phyloP scores from a whole-genome alignment of 2,888 invertebrate genomes.

The Sussaba pulchella region DNA sequence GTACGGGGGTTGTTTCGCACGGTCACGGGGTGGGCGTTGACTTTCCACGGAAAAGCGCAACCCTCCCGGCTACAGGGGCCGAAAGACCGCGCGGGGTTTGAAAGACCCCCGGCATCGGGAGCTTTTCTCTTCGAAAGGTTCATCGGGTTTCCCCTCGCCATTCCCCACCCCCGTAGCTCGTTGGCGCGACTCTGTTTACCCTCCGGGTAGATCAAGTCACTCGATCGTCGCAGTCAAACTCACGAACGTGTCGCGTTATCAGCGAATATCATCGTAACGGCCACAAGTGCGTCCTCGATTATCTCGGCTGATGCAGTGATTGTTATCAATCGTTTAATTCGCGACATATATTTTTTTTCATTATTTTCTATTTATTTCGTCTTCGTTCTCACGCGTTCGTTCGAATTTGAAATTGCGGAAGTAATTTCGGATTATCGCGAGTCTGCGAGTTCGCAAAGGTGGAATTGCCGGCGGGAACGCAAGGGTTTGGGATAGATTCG shows the following conservation, averaged over 20 bases:
- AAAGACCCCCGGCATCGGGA: conserved; percentile 14
- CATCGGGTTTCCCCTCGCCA: too few species aligned
- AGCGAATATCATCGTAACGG: conserved; percentile 8
- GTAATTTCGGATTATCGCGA: conserved; percentile 1
- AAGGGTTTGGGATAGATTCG: too few species aligned
- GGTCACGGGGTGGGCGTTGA: conserved; percentile 78
- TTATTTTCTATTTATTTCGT: too few species aligned
- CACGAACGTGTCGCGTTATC: conserved; percentile 69
- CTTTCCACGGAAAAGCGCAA: conserved; percentile 71
- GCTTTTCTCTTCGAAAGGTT: conserved; percentile 6
- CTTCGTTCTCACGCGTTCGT: too few species aligned
- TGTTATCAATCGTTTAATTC: background rate
- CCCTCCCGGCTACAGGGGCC: conserved; percentile 67
- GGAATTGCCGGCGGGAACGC: too few species aligned
- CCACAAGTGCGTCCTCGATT: conserved; percentile 1
- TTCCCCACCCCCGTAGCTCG: conserved; percentile 20
- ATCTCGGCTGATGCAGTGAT: conserved; percentile 30
- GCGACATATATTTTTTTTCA: background rate
- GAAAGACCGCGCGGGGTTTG: background rate
- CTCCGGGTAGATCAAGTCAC: conserved; percentile 77
- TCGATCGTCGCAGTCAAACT: conserved; percentile 74
- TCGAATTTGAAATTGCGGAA: background rate
- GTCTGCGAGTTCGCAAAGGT: conserved; percentile 12
- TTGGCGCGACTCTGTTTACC: conserved; percentile 68
- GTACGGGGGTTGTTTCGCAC: conserved; percentile 74